Conservation (phyloP, 2,797 vertebrate genomes). For the Apodemus agrarius region DNA sequence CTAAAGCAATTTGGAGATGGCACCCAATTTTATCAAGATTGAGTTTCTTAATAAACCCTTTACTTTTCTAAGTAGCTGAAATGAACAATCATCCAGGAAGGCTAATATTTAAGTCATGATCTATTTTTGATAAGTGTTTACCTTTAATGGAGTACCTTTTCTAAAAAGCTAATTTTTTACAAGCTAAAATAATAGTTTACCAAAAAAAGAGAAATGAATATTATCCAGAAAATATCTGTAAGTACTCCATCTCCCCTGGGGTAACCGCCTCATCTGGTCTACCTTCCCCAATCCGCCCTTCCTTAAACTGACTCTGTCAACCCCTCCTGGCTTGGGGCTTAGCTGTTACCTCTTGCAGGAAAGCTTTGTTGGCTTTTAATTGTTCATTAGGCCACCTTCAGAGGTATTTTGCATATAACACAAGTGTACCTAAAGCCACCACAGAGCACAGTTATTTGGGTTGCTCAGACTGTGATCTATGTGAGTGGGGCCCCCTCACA, state of each 20-base stretch:
- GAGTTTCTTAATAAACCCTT: background rate
- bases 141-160: background rate
- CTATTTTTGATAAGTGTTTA: conserved; percentile 13
- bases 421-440: background rate
- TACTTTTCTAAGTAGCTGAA: background rate
- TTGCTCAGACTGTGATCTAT: background rate
- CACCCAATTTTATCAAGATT: background rate
- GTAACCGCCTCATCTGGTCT: background rate
- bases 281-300: background rate
- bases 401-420: background rate
- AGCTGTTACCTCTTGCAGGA: background rate
- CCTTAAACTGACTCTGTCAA: background rate
- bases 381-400: background rate
- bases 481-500: background rate
- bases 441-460: background rate
- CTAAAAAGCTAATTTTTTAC: background rate
- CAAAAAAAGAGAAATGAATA: background rate
- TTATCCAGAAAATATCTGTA: background rate
- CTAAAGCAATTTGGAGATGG: background rate
- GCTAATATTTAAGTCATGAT: background rate
- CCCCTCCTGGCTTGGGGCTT: background rate
- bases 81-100: background rate
- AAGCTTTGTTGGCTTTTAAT: background rate
- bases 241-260: background rate
- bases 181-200: background rate